Evolutionary conservation across 2,797 vertebrate species (phyloP).

Genomic region (Tadarida brasiliensis): DNA sequence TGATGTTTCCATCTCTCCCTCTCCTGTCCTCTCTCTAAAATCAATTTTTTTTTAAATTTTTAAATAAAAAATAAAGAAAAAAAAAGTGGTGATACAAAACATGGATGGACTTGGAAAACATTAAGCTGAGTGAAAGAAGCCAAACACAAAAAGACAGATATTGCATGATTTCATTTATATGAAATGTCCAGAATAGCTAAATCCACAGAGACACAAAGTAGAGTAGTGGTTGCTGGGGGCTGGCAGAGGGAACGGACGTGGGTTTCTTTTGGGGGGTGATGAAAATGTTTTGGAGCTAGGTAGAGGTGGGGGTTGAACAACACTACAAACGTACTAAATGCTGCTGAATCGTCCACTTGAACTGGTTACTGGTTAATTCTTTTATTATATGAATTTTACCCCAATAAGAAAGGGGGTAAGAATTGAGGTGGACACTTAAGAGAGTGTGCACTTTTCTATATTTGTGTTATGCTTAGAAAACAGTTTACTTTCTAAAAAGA

Average conservation of each 20-base stretch:
- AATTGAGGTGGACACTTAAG: not conserved
- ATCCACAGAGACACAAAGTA: not conserved
- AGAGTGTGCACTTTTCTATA: not conserved
- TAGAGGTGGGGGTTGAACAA: not conserved
- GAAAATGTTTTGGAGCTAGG: not conserved
- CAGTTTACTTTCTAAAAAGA: not conserved
- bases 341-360: not conserved
- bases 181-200: not conserved
- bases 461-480: not conserved
- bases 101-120: not conserved
- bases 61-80: not conserved
- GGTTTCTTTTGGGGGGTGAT: not conserved
- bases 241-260: accelerated
- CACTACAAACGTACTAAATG: not conserved
- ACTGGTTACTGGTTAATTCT: not conserved
- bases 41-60: not conserved
- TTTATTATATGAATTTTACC: not conserved
- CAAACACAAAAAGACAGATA: not conserved
- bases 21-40: not conserved
- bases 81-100: not conserved
- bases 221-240: not conserved
- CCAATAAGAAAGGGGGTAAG: not conserved
- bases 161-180: not conserved
- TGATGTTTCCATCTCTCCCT: not conserved
- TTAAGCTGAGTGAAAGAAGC: not conserved